Percentiles rank a stretch among this genome's conserved stretches.
Evolutionary conservation across 1,140 invertebrate genomes (phyloP).

Genomic region (Pygmarrhopalites habei): DNA sequence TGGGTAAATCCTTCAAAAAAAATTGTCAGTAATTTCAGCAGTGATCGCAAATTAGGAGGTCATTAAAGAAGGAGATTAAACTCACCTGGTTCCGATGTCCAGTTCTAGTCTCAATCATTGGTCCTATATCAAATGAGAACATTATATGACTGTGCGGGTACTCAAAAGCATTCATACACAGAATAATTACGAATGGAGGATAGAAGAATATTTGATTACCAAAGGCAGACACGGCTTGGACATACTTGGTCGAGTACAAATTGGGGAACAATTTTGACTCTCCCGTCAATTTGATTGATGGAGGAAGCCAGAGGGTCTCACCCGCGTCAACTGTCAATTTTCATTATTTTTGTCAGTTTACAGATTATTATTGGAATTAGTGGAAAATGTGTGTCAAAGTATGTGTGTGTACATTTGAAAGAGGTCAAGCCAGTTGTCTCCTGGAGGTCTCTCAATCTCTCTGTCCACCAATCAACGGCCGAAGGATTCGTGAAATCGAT

Average conservation of each 20-base stretch:
- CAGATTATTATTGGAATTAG: too few relatives aligned
- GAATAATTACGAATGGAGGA: too few relatives aligned
- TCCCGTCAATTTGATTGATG: conserved; percentile 49
- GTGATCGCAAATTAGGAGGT: background rate
- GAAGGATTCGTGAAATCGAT: conserved; percentile 27
- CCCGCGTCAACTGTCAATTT: conserved; percentile 62
- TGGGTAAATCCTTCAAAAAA: conserved; percentile 42
- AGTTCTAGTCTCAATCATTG: too few relatives aligned
- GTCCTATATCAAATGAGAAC: too few relatives aligned
- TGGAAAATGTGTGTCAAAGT: too few relatives aligned
- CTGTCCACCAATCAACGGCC: conserved; percentile 65
- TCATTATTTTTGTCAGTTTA: too few relatives aligned
- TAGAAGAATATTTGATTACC: conserved; percentile 58
- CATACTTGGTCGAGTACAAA: conserved; percentile 57
- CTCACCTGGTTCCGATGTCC: conserved; percentile 48
- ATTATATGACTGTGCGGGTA: too few relatives aligned
- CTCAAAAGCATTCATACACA: too few relatives aligned
- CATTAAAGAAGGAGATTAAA: background rate
- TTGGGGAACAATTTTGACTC: conserved; percentile 51
- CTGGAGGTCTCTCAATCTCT: too few relatives aligned
- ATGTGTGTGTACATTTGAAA: too few relatives aligned
- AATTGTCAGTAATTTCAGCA: background rate
- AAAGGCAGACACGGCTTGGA: conserved; percentile 56
- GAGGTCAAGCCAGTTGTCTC: too few relatives aligned
- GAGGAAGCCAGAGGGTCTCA: conserved; percentile 53